phyloP scores from a whole-genome alignment of 2,888 invertebrate genomes.

The Zaprionus lineosus region DNA sequence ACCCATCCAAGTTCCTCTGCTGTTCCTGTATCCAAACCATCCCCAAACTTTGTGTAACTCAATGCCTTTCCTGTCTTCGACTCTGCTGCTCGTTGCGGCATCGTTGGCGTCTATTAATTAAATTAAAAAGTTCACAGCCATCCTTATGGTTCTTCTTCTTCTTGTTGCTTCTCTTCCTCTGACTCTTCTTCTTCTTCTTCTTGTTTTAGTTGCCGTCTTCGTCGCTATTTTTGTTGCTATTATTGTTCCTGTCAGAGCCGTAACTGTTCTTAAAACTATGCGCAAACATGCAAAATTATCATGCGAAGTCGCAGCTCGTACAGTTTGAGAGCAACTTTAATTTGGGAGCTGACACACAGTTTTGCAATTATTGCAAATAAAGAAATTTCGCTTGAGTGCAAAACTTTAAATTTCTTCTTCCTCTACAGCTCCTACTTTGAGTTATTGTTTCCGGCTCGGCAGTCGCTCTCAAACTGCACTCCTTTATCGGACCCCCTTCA shows the following conservation, averaged over 20 bases:
- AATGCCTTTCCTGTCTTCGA: constrained; percentile 48
- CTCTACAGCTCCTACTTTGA: too few species aligned
- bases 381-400: background rate
- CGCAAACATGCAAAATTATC: constrained; percentile 60
- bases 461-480: too few species aligned
- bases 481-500: too few species aligned
- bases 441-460: too few species aligned
- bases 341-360: constrained; percentile 7
- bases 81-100: constrained; percentile 43
- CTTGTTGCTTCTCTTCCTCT: background rate
- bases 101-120: constrained; percentile 71
- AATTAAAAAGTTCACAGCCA: constrained; percentile 72
- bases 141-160: constrained; percentile 23
- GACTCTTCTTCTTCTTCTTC: constrained; percentile 21
- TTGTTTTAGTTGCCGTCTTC: background rate
- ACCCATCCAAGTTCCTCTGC: constrained; percentile 29
- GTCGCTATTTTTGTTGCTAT: constrained; percentile 22
- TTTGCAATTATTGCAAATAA: background rate
- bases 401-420: too few species aligned
- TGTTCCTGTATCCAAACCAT: background rate
- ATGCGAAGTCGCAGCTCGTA: constrained; percentile 35
- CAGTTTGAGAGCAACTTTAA: constrained; percentile 41
- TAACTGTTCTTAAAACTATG: constrained; percentile 57
- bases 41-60: constrained; percentile 55
- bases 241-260: constrained; percentile 1